Base-by-base conservation (phyloP, 2,113 vertebrate genomes). In the Triplophysa dalaica region DNA sequence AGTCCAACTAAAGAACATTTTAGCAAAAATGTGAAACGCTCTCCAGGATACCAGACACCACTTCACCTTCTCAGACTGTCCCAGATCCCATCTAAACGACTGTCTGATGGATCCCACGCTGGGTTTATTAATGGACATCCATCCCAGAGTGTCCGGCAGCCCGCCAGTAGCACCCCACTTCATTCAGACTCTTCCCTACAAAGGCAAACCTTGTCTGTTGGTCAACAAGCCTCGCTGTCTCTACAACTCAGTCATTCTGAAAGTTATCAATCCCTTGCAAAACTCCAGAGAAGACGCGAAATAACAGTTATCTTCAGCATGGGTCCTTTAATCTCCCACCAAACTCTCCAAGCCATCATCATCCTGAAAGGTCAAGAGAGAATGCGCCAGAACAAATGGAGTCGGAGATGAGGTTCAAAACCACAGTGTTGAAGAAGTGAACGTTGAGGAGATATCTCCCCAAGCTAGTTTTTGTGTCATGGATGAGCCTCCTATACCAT, bases 111-210 rank as follows among this genome's bases (percentile, higher is more conserved):
- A 2, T 61, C 43, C 41, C 82, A 62, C 56, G 22, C n/a, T 0
- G 74, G 78, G 0, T 70, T 66, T 10, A 29, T 56, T 29, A 63
- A 16, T 17, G 54, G 4, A 48, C 19, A 43, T 16, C 33, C 11
- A 21, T 14, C 66, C 22, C 78, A 82, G 38, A 1, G 38, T 10
- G 68, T 72, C 4, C 19, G 10, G 0, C 80, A 45, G 1, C 88
- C 86, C 17, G 77, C 83, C 78, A 91, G 90, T 86, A 93, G 92
- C 87, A 92, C 91, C 1, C 92, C 92, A 2, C 81, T 92, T 58
- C 86, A 89, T 26, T 50, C 74, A 1, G 80, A 86, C 16, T 64
- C 56, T 52, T 75, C 66, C 1, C 63, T 66, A 73, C 79, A 58
- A 12, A 62, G 70, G 11, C 38, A 8, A 1, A 79, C 14, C 10